Evolutionary conservation across 2,888 invertebrate genomes (phyloP).

Genomic region (Cryptus viduatorius): DNA sequence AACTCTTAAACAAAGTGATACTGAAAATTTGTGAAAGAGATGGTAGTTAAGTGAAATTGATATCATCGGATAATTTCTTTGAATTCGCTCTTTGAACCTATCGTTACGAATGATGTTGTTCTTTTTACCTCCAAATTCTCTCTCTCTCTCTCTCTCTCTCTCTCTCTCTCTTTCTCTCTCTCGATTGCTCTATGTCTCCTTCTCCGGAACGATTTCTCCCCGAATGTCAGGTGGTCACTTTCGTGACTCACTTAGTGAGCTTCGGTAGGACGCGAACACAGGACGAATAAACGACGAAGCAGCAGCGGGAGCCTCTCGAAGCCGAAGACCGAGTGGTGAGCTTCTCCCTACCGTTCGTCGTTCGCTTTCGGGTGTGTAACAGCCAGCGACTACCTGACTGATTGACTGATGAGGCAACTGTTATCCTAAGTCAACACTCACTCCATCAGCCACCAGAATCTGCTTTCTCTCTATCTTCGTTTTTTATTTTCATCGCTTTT

Average conservation of each 20-base stretch:
- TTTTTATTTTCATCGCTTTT: conserved; percentile 42
- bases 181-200: conserved; percentile 35
- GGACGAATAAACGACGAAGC: conserved; percentile 61
- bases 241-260: conserved; percentile 81
- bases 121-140: neutral
- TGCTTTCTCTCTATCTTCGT: conserved; percentile 61
- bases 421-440: conserved; percentile 85
- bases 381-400: conserved; percentile 82
- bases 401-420: conserved; percentile 85
- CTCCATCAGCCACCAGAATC: conserved; percentile 83
- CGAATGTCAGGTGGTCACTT: conserved; percentile 77
- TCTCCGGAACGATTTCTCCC: conserved; percentile 61
- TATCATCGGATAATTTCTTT: neutral
- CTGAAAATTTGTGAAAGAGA: neutral
- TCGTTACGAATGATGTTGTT: conserved; percentile 23
- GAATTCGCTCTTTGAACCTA: conserved; percentile 9
- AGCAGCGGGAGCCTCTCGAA: conserved; percentile 43
- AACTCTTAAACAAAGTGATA: neutral
- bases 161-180: conserved; percentile 30
- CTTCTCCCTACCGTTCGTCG: conserved; percentile 75
- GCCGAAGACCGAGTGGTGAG: conserved; percentile 79
- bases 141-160: conserved; percentile 33
- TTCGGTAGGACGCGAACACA: conserved; percentile 71
- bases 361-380: conserved; percentile 50
- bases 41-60: neutral